Percentiles rank a stretch among this genome's conserved stretches.
These are phyloP conservation scores for Phaetusa simplex DNA, from an alignment of 2,113 vertebrate species.

Conservation along the genomic window DNA sequence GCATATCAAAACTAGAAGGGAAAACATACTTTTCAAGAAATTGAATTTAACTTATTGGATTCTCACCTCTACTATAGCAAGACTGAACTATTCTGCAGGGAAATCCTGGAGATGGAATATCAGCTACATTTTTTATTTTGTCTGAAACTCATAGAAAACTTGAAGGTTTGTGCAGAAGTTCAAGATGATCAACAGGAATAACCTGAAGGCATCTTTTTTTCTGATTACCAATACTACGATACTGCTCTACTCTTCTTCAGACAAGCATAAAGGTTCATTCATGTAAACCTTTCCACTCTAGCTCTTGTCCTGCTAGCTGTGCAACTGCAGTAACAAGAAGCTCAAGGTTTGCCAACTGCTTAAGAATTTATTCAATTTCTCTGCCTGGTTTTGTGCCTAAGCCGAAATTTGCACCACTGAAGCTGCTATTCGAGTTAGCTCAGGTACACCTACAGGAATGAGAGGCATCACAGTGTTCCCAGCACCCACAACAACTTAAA, in stretches of 20 bases:
- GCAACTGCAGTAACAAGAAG: neutral
- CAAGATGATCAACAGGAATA: neutral
- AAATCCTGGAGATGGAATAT: neutral
- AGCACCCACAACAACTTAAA: neutral
- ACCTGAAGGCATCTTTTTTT: neutral
- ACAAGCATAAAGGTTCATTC: neutral
- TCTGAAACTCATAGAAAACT: neutral
- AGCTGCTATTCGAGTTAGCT: neutral
- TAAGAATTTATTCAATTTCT: neutral
- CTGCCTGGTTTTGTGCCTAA: neutral
- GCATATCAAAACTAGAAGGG: neutral
- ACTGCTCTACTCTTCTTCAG: neutral
- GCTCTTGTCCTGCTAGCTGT: neutral
- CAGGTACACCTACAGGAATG: neutral
- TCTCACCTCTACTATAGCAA: neutral
- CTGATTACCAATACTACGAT: neutral
- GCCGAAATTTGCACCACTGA: neutral
- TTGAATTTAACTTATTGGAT: neutral
- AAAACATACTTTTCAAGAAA: neutral
- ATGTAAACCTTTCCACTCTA: neutral
- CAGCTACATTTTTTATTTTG: neutral
- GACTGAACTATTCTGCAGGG: neutral
- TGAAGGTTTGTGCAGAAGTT: neutral
- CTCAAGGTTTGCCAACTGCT: neutral
- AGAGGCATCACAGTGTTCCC: neutral